Conservation (phyloP, 2,888 invertebrate species). For the Drosophila gaucha region DNA sequence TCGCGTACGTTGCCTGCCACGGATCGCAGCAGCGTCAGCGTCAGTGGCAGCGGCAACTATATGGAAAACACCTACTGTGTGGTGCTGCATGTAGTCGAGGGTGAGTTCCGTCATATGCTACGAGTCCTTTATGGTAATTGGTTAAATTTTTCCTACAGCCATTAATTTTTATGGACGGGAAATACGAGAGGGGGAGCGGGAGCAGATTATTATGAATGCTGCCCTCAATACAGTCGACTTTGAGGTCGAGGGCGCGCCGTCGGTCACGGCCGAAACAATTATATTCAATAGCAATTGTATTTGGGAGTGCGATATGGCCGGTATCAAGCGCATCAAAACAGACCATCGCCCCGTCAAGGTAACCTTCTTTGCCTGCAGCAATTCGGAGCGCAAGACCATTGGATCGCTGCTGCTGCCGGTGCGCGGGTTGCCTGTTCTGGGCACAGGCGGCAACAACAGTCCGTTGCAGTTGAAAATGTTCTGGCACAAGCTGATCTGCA, state of each 20-base stretch:
- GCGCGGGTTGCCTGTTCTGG: conserved; percentile 89
- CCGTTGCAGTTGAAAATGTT: conserved; percentile 85
- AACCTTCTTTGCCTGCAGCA: conserved; percentile 86
- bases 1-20: conserved; percentile 14
- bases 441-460: conserved; percentile 84
- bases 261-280: conserved; percentile 86
- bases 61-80: conserved; percentile 76
- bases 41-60: conserved; percentile 34
- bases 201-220: conserved; percentile 87
- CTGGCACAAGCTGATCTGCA: conserved; percentile 88
- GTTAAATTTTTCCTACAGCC: conserved; percentile 27
- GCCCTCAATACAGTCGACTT: conserved; percentile 88
- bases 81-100: conserved; percentile 82
- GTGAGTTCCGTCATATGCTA: conserved; percentile 37
- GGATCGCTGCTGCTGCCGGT: conserved; percentile 90
- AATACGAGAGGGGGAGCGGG: conserved; percentile 49
- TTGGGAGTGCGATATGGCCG: conserved; percentile 91
- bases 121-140: neutral
- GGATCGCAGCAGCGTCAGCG: conserved; percentile 40
- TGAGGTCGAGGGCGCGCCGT: conserved; percentile 88
- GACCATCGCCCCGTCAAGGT: conserved; percentile 90
- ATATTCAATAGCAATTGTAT: conserved; percentile 90
- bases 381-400: conserved; percentile 85
- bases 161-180: conserved; percentile 59
- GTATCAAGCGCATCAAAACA: conserved; percentile 89